Percentiles rank a stretch among this genome's conserved stretches.
phyloP scores from a whole-genome alignment of 2,888 invertebrate genomes.

The Ashinkailepas kermadecensis region DNA sequence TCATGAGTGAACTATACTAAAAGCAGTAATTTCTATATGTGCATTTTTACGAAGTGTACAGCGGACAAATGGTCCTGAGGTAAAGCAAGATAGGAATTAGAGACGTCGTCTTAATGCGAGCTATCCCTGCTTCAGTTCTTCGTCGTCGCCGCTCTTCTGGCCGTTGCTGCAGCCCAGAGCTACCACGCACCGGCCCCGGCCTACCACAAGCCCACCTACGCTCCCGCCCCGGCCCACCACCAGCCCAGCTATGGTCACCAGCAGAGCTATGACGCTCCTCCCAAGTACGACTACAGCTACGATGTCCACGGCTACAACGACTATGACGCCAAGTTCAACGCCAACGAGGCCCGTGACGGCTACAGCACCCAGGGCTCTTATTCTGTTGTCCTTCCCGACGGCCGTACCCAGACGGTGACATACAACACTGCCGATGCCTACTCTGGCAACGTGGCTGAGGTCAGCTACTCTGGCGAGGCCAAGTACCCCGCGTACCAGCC shows the following conservation, averaged over 20 bases:
- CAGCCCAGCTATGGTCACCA: neutral
- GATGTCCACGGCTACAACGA: slow-evolving; percentile 29
- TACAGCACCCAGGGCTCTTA: slow-evolving; percentile 30
- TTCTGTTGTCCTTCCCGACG: slow-evolving; percentile 32
- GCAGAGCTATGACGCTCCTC: neutral
- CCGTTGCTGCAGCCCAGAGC: neutral
- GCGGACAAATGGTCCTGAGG: too few species aligned
- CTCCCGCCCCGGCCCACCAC: slow-evolving; percentile 3
- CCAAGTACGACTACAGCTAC: slow-evolving; percentile 28
- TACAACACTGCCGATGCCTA: slow-evolving; percentile 28
- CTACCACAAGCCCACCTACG: too few species aligned
- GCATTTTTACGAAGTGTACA: too few species aligned
- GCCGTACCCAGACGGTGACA: slow-evolving; percentile 31
- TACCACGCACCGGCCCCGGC: too few species aligned
- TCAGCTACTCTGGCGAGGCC: slow-evolving; percentile 32
- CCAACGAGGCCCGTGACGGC: slow-evolving; percentile 27
- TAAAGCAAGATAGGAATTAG: too few species aligned
- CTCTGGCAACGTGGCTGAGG: slow-evolving; percentile 30
- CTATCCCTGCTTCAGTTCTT: neutral
- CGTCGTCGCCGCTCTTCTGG: neutral
- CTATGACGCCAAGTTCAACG: slow-evolving; percentile 26
- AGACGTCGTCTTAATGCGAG: too few species aligned
- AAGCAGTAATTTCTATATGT: too few species aligned
- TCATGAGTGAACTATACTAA: too few species aligned
- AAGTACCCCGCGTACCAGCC: slow-evolving; percentile 26